Percentiles rank a stretch among this genome's conserved stretches.
These are phyloP conservation scores for Leptopilina boulardi DNA, from an alignment of 1,140 invertebrate genomes.

Conservation along the genomic window DNA sequence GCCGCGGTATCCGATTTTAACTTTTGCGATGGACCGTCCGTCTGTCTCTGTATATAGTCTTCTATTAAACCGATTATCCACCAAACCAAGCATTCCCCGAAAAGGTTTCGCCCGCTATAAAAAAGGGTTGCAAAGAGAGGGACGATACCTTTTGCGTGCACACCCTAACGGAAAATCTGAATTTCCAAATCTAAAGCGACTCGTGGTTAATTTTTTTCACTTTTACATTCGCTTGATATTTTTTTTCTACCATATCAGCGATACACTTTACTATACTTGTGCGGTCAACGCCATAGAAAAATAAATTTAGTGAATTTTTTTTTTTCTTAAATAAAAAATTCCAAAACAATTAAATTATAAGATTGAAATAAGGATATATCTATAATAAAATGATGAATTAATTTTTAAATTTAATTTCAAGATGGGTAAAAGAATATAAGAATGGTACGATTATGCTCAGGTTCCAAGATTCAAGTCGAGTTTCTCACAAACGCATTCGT, in stretches of 20 bases:
- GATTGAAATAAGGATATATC: background rate
- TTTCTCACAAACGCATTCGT: slow-evolving; percentile 66
- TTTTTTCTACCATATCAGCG: slow-evolving; percentile 28
- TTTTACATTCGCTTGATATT: slow-evolving; percentile 57
- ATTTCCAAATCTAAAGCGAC: slow-evolving; percentile 53
- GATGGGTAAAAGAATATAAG: slow-evolving; percentile 57
- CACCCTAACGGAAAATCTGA: slow-evolving; percentile 41
- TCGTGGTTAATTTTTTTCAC: slow-evolving; percentile 58
- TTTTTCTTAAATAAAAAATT: background rate
- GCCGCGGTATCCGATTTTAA: slow-evolving; percentile 67
- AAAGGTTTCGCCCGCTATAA: slow-evolving; percentile 61
- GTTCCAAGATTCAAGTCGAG: slow-evolving; percentile 61
- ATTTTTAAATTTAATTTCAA: slow-evolving; percentile 38
- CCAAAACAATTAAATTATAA: background rate
- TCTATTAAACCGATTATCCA: slow-evolving; percentile 74
- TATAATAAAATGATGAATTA: background rate
- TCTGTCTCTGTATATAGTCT: slow-evolving; percentile 48
- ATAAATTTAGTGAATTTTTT: background rate
- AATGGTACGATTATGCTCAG: slow-evolving; percentile 69
- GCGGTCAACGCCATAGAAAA: background rate
- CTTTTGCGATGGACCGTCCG: slow-evolving; percentile 65
- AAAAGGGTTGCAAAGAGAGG: slow-evolving; percentile 56
- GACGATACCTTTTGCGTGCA: slow-evolving; percentile 55
- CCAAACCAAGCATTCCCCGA: slow-evolving; percentile 60
- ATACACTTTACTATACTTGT: slow-evolving; percentile 48